A percentile compares a stretch with the other conserved stretches of the same genome.
phyloP scores from a whole-genome alignment of 1,140 invertebrate genomes.

The Teleogryllus occipitalis region DNA sequence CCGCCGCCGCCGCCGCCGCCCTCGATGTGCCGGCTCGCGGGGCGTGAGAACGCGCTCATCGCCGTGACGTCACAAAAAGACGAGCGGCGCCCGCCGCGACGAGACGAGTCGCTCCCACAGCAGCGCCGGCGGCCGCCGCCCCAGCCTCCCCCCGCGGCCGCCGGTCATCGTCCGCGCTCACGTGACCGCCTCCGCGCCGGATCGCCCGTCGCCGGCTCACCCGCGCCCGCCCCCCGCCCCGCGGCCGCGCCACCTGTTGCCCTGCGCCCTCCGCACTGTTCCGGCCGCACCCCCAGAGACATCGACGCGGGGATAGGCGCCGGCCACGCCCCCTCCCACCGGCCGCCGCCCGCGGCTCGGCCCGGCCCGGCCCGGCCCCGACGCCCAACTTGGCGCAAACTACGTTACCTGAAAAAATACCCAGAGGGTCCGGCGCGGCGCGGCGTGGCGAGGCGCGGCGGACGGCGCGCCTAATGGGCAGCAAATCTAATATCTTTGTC shows the following conservation, averaged over 20 bases:
- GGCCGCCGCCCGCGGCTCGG: too few species aligned
- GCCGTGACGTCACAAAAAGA: background rate
- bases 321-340: background rate
- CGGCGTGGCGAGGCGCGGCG: too few species aligned
- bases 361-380: too few species aligned
- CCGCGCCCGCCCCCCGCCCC: too few species aligned
- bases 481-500: background rate
- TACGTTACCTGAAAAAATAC: background rate
- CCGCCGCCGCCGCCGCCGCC: too few species aligned
- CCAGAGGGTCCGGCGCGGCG: background rate
- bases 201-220: background rate
- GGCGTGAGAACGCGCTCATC: background rate
- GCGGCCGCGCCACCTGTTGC: background rate
- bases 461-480: background rate
- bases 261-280: background rate
- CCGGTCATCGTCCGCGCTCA: background rate
- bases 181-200: background rate
- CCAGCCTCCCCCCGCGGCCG: too few species aligned
- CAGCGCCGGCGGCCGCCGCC: background rate
- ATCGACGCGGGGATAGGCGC: background rate
- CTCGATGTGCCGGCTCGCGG: background rate
- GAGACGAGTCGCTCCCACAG: background rate
- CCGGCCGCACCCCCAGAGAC: background rate
- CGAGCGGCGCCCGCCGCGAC: background rate
- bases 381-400: background rate